Conservation (phyloP, 2,888 invertebrate species). For the Lasioglossum lativentre region DNA sequence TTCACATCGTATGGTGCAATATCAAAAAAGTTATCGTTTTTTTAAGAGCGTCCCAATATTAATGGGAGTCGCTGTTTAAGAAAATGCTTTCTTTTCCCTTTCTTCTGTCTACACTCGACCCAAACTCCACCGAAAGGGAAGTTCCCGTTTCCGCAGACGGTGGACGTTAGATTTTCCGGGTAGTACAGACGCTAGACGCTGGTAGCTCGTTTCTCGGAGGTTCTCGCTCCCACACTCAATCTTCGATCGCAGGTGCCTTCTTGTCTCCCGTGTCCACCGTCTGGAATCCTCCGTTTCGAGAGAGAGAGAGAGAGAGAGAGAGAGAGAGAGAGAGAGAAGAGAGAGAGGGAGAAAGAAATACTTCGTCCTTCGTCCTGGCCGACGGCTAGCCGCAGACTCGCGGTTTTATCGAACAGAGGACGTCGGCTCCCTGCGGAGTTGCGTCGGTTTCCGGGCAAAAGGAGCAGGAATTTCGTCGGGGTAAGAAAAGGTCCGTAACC, state of each 20-base stretch:
- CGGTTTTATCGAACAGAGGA: slow-evolving; percentile 54
- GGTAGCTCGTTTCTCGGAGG: neutral
- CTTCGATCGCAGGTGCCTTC: slow-evolving; percentile 22
- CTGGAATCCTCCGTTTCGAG: slow-evolving; percentile 30
- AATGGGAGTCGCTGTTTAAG: too few relatives aligned
- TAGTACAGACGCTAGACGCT: neutral
- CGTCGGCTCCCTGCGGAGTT: slow-evolving; percentile 25
- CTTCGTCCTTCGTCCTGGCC: slow-evolving; percentile 28
- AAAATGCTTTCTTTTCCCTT: too few relatives aligned
- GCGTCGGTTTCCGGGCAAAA: slow-evolving; percentile 44
- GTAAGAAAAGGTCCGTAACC: slow-evolving; percentile 5
- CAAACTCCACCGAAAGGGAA: neutral
- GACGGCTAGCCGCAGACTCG: slow-evolving; percentile 53
- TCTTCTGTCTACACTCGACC: neutral
- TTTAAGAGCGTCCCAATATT: too few relatives aligned
- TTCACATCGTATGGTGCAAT: too few relatives aligned
- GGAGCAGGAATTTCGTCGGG: neutral
- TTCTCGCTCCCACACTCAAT: neutral
- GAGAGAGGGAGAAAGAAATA: neutral
- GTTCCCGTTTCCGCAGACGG: neutral
- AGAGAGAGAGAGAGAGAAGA: neutral
- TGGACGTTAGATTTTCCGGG: neutral
- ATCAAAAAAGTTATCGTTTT: too few relatives aligned
- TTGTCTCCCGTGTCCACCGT: slow-evolving; percentile 6
- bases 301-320: neutral